Percentiles rank a stretch among this genome's conserved stretches.
Conservation (phyloP, 2,888 invertebrate genomes). For the Nebria salina region DNA sequence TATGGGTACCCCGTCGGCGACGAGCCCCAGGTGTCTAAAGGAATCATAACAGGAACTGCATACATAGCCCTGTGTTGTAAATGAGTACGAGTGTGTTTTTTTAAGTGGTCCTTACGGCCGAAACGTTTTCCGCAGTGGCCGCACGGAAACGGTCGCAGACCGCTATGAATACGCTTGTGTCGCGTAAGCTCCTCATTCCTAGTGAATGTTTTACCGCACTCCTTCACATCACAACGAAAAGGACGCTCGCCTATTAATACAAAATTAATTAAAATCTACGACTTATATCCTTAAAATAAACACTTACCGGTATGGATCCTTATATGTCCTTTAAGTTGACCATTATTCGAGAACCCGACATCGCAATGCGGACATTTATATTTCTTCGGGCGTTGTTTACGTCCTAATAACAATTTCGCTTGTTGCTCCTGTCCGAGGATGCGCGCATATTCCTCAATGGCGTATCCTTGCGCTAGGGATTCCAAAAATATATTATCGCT, state of each 20-base stretch:
- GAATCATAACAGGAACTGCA: slow-evolving; percentile 60
- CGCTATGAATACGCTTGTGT: slow-evolving; percentile 91
- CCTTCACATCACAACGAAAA: slow-evolving; percentile 85
- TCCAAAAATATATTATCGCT: slow-evolving; percentile 42
- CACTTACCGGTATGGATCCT: slow-evolving; percentile 84
- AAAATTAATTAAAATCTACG: slow-evolving; percentile 1
- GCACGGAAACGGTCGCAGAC: slow-evolving; percentile 86
- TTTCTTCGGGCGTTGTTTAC: slow-evolving; percentile 87
- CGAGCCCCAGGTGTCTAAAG: background rate
- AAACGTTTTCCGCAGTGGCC: slow-evolving; percentile 90
- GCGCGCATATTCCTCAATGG: slow-evolving; percentile 77
- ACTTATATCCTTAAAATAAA: background rate
- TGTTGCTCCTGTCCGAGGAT: slow-evolving; percentile 75
- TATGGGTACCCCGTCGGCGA: slow-evolving; percentile 8
- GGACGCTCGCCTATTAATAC: slow-evolving; percentile 77
- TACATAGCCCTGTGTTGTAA: slow-evolving; percentile 66
- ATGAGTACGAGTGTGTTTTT: slow-evolving; percentile 93
- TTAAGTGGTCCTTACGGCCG: slow-evolving; percentile 92
- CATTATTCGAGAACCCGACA: slow-evolving; percentile 93
- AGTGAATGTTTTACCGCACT: slow-evolving; percentile 90
- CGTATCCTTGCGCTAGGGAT: slow-evolving; percentile 59
- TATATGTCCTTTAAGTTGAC: slow-evolving; percentile 90
- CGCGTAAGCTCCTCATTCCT: slow-evolving; percentile 91
- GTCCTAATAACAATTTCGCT: slow-evolving; percentile 69
- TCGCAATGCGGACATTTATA: slow-evolving; percentile 91